Evolutionary conservation across 2,113 vertebrate genomes (phyloP).

Genomic region (Heterochromis multidens): DNA sequence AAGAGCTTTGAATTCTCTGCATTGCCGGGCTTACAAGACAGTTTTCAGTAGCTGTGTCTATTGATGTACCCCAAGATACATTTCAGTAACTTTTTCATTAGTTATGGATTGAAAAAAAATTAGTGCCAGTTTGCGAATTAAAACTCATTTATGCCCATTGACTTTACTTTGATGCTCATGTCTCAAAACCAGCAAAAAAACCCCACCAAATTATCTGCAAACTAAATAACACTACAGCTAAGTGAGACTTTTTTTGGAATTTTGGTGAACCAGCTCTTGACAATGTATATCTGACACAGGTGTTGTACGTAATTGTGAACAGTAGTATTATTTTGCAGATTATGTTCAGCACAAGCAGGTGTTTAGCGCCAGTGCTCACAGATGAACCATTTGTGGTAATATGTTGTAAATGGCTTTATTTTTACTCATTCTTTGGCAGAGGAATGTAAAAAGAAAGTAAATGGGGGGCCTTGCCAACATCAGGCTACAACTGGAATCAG

Average conservation of each 20-base stretch:
- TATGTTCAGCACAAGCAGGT: conserved; percentile 44
- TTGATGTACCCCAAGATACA: not conserved
- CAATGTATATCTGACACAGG: not conserved
- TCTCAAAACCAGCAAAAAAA: not conserved
- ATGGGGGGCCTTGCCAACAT: conserved; percentile 37
- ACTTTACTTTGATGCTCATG: not conserved
- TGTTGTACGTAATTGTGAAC: conserved; percentile 7
- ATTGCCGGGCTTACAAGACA: not conserved
- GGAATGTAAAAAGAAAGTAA: conserved; percentile 34
- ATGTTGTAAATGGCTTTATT: conserved; percentile 33
- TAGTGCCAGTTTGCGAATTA: not conserved
- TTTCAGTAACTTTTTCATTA: not conserved
- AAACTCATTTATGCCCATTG: not conserved
- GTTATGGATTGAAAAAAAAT: not conserved
- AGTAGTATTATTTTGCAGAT: not conserved
- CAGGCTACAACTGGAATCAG: conserved; percentile 52
- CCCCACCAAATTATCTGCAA: not conserved
- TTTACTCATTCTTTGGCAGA: conserved; percentile 34
- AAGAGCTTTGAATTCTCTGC: not conserved
- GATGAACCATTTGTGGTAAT: conserved; percentile 35
- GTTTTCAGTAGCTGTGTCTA: not conserved
- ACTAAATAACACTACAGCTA: not conserved
- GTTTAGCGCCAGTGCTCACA: conserved; percentile 28
- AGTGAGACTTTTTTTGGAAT: not conserved
- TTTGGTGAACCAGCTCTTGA: not conserved